A percentile compares a stretch with the other conserved stretches of the same genome.
phyloP scores from a whole-genome alignment of 1,140 invertebrate genomes.

The Pseudomyrmex cubaensis region DNA sequence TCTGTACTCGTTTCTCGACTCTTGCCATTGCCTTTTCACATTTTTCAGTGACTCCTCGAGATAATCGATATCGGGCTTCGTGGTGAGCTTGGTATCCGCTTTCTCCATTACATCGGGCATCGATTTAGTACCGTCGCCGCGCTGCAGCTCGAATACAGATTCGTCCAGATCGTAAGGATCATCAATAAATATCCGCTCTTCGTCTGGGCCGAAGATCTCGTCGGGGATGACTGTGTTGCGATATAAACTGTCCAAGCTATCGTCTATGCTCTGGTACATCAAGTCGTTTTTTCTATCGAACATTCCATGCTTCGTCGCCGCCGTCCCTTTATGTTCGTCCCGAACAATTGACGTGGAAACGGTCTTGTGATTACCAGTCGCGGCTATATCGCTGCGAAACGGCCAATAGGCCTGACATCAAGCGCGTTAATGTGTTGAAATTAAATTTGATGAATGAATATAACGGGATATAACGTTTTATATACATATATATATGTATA shows the following conservation, averaged over 20 bases:
- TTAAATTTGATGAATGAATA: background rate
- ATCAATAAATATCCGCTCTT: conserved; percentile 83
- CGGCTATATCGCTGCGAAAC: conserved; percentile 77
- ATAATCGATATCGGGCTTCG: conserved; percentile 63
- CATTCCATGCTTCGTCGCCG: conserved; percentile 63
- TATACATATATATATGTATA: too few relatives aligned
- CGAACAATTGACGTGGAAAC: conserved; percentile 64
- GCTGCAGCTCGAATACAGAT: conserved; percentile 70
- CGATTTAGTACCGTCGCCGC: conserved; percentile 47
- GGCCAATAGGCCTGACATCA: conserved; percentile 83
- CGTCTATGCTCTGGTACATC: conserved; percentile 73
- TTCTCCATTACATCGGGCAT: conserved; percentile 25
- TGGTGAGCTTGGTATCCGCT: background rate
- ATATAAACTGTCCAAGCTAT: conserved; percentile 75
- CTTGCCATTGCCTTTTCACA: conserved; percentile 69
- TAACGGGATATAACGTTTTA: background rate
- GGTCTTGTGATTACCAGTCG: conserved; percentile 71
- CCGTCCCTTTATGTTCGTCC: conserved; percentile 32
- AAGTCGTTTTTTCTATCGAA: conserved; percentile 64
- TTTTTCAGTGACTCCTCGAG: conserved; percentile 75
- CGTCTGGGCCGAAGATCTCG: conserved; percentile 81
- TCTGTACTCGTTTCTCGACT: conserved; percentile 1
- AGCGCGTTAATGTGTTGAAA: conserved; percentile 41
- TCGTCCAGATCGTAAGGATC: conserved; percentile 78
- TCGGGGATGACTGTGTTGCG: conserved; percentile 81